phyloP scores from a whole-genome alignment of 1,140 invertebrate species.

The Ceratina japonica region DNA sequence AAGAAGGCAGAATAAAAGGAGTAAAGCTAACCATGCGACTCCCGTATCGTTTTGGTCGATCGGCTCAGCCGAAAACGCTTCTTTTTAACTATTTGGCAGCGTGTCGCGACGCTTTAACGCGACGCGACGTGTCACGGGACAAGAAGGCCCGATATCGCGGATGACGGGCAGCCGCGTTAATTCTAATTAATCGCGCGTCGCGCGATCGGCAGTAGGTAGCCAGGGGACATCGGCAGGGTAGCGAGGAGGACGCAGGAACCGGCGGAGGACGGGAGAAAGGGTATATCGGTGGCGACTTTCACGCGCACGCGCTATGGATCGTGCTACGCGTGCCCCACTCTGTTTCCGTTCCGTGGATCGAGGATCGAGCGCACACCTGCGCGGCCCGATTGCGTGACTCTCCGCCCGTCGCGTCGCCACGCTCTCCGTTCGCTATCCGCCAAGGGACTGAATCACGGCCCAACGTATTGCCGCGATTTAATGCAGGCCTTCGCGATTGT shows the following conservation, averaged over 20 bases:
- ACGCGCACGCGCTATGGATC: conserved; percentile 67
- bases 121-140: background rate
- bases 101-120: background rate
- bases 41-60: background rate
- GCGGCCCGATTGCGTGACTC: conserved; percentile 57
- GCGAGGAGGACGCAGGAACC: background rate
- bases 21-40: background rate
- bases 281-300: conserved; percentile 60
- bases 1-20: background rate
- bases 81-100: conserved; percentile 4
- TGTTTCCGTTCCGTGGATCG: conserved; percentile 29
- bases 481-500: conserved; percentile 63
- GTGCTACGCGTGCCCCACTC: conserved; percentile 66
- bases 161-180: conserved; percentile 67
- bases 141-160: conserved; percentile 27
- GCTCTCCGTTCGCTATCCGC: background rate
- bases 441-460: conserved; percentile 37
- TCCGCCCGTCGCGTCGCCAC: conserved; percentile 34
- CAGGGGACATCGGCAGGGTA: background rate
- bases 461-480: conserved; percentile 60
- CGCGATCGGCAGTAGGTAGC: conserved; percentile 39
- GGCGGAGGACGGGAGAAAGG: conserved; percentile 28
- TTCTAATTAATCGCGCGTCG: conserved; percentile 66
- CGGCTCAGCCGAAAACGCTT: background rate
- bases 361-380: conserved; percentile 61